Conservation (phyloP, 1,140 invertebrate species). For the Lasioglossum baleicum region DNA sequence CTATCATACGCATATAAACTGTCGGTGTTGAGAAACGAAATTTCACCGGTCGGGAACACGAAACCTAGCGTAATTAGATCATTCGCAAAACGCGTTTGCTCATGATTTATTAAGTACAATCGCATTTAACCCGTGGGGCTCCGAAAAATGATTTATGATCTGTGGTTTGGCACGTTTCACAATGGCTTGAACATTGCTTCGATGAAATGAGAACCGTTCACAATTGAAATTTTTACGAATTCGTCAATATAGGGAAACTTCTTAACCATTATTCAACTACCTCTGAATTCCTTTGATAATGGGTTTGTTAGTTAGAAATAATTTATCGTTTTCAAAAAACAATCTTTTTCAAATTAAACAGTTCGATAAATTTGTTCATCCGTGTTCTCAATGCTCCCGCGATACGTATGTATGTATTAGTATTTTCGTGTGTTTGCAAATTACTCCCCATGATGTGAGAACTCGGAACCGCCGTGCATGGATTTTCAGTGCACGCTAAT, state of each 20-base stretch:
- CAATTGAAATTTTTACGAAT: not conserved
- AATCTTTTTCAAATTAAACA: constrained; percentile 17
- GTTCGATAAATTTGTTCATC: constrained; percentile 20
- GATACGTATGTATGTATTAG: constrained; percentile 10
- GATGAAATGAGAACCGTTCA: constrained; percentile 10
- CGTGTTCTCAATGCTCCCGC: not conserved
- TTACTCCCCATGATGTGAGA: constrained; percentile 29
- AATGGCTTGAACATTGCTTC: not conserved
- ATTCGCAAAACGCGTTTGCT: constrained; percentile 52
- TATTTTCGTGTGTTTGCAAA: constrained; percentile 22
- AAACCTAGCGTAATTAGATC: constrained; percentile 52
- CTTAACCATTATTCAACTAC: constrained; percentile 11
- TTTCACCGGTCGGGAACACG: constrained; percentile 47
- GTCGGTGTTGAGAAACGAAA: constrained; percentile 33
- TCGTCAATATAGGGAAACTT: not conserved
- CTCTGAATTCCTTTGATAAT: not conserved
- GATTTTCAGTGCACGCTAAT: constrained; percentile 33
- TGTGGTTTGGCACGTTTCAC: constrained; percentile 26
- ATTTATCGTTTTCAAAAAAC: constrained; percentile 14
- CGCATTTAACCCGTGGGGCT: constrained; percentile 53
- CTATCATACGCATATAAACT: constrained; percentile 27
- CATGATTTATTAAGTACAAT: constrained; percentile 62
- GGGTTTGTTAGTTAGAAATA: not conserved
- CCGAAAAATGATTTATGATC: constrained; percentile 41
- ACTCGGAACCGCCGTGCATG: constrained; percentile 47